Evolutionary conservation across 2,888 invertebrate species (phyloP).

Genomic region (Cantharis rufa): DNA sequence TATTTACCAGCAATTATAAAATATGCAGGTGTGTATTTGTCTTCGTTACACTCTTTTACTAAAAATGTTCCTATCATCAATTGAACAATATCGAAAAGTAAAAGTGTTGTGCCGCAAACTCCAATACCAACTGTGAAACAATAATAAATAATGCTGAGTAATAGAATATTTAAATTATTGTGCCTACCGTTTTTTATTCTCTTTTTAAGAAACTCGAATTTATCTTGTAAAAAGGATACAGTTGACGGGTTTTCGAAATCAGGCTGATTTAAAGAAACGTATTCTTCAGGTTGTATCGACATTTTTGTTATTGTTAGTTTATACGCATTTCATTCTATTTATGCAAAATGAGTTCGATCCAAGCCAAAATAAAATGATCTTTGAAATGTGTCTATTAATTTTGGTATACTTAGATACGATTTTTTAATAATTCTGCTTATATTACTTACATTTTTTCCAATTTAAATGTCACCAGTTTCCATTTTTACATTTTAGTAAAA

Average conservation of each 20-base stretch:
- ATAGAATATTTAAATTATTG: neutral
- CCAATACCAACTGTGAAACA: constrained; percentile 7
- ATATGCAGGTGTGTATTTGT: constrained; percentile 17
- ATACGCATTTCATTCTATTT: neutral
- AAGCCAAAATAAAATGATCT: neutral
- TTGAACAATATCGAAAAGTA: constrained; percentile 5
- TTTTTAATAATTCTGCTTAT: neutral
- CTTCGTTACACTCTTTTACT: constrained; percentile 4
- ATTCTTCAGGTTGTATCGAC: constrained; percentile 11
- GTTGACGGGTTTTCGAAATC: constrained; percentile 20
- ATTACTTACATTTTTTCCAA: neutral
- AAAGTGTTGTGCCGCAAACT: neutral
- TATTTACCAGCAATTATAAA: constrained; percentile 19
- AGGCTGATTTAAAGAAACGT: constrained; percentile 17
- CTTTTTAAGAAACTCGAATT: constrained; percentile 17
- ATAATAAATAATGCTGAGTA: neutral
- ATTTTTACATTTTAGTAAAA: neutral
- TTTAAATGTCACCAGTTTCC: neutral
- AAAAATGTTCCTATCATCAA: constrained; percentile 1
- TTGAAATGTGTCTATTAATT: neutral
- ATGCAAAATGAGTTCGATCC: neutral
- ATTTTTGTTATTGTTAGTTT: constrained; percentile 1
- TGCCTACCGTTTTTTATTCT: constrained; percentile 8
- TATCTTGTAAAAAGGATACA: constrained; percentile 17
- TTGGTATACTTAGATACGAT: neutral